phyloP scores from a whole-genome alignment of 2,797 vertebrate species.

The Synanceia verrucosa region DNA sequence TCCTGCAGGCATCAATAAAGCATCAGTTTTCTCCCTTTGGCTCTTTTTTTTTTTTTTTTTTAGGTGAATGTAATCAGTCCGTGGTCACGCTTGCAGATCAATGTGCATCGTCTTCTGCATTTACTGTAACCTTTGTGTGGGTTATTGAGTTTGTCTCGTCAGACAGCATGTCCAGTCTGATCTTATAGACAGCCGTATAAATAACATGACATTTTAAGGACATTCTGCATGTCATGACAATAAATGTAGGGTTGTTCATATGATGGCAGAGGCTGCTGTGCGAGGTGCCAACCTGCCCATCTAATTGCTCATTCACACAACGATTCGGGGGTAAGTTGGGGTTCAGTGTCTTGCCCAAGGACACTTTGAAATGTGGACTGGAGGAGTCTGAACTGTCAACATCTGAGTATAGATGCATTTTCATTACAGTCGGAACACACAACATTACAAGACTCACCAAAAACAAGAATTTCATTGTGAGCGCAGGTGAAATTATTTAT shows the following conservation, averaged over 20 bases:
- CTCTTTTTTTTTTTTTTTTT: conserved; percentile 10
- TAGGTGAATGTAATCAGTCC: background rate
- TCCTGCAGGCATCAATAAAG: conserved; percentile 8
- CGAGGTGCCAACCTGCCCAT: too few species aligned
- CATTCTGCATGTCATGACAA: background rate
- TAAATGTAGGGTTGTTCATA: background rate
- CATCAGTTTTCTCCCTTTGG: background rate
- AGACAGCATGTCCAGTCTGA: background rate
- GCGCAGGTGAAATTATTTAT: too few species aligned
- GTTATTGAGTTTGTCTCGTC: conserved; percentile 23
- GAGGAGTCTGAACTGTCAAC: too few species aligned
- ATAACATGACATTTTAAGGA: background rate
- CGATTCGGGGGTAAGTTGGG: too few species aligned
- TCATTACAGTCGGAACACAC: too few species aligned
- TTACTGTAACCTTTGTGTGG: conserved; percentile 6
- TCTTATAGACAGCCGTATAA: background rate
- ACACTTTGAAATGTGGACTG: too few species aligned
- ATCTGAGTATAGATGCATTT: too few species aligned
- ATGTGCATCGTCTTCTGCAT: background rate
- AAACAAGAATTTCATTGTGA: too few species aligned
- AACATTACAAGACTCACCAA: too few species aligned
- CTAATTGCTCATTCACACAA: too few species aligned
- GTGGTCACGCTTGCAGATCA: conserved; percentile 5
- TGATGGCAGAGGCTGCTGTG: too few species aligned
- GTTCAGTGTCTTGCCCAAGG: too few species aligned